Evolutionary conservation across 2,888 invertebrate species (phyloP), one percentile per base, ranked within the genome.

Genomic region (Poecilobothrus nobilitatus): DNA sequence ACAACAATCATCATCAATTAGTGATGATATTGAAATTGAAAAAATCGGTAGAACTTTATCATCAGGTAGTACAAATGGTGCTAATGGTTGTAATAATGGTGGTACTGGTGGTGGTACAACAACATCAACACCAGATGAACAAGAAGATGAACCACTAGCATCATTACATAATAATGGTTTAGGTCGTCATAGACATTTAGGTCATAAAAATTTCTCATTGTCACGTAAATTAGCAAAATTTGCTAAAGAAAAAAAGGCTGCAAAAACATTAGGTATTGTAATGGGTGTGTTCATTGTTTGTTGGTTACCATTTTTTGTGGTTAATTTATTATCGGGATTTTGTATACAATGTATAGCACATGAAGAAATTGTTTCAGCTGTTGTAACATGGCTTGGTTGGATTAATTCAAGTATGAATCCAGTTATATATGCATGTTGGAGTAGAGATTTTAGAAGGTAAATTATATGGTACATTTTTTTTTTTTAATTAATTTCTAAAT

Each of bases 371-470:
- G 91, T 95, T 37, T 90, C 91, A 72, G 91, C 93, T 63, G 88
- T 95, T 70, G 94, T 95, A 71, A 94, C 94, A 73, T 95, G 95
- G 95, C 86, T 95, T 63, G 95, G 95, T 68, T 95, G 95, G 95
- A 92, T 95, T 81, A 95, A 95, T 83, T 94, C 94, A 66, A 92
- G 94, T 71, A 95, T 95, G 95, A 95, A 95, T 84, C 97, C 97
- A 0, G 94, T 97, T 74, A 97, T 97, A 78, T 97, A 97, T 82
- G 97, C 97, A n/a, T 95, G 95, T 79, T 97, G 97, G 91, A 96
- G 95, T 84, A 87, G 94, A 77, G 97, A 97, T 83, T 97, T 97
- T 81, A 86, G 94, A 83, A 91, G 94, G 94, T 94, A 80, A 85
- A 86, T 73, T 65, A 34, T 37, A 5, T 37, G 37, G 37, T 7